Evolutionary conservation across 2,797 vertebrate species (phyloP), one percentile per base, ranked within the genome.

Genomic region (Chrosomus eos): DNA sequence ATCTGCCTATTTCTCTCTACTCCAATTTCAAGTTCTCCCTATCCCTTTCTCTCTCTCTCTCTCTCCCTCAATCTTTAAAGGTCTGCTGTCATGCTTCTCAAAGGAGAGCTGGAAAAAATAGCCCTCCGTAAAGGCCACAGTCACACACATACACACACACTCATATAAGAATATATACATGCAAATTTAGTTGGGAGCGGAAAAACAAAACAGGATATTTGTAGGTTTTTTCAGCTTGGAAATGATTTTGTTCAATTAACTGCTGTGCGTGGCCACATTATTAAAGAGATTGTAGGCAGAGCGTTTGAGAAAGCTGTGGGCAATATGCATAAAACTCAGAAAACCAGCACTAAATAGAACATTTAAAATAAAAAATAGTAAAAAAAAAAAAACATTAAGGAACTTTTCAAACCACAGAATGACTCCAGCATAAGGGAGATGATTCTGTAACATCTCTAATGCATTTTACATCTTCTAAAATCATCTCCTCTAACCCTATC

Each of bases 61-160:
- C 68, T 19, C 70, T 31, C 36, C 0, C 45, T 85, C 43, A 67
- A 28, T 60, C 18, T 81, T 62, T 80, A 85, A 85, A 85, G 83
- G 83, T 85, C 83, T 85, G 38, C 76, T 85, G 83, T 85, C 83
- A 85, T 85, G 67, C 76, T 85, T 85, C 68, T 85, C 83, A 85
- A 79, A 71, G 83, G 21, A 80, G 58, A 80, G 67, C 23, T 71
- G 53, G 38, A 73, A 80, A 72, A 71, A 84, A 84, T 60, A 51
- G 31, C 76, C 28, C 28, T 48, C 28, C 10, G 31, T 73, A 85
- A 85, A 85, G 83, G 83, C 67, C 76, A 85, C 67, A 71, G 73
- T 60, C 26, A 7, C 62, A 19, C 26, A 31, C 31, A 23, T 23
- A n/a, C n/a, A n/a, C n/a, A 13, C 28, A 78, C 4, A 19, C 28